These are phyloP conservation scores for Perizoma affinitatum DNA, from an alignment of 2,888 invertebrate genomes.

Conservation along the genomic window DNA sequence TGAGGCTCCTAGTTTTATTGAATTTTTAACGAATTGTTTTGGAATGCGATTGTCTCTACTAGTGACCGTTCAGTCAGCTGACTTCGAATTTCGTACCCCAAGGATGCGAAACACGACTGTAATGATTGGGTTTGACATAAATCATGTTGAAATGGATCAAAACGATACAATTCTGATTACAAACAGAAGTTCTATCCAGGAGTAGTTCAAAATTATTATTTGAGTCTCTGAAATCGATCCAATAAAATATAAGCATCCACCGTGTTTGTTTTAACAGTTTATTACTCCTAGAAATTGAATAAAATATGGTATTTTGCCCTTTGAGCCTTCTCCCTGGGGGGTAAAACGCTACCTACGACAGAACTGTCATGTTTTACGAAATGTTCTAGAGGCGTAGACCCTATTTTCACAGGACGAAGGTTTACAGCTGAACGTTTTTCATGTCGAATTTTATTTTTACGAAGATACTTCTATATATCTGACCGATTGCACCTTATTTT, in stretches of 20 bases:
- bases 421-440: conserved; percentile 4
- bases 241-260: conserved; percentile 36
- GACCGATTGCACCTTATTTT: conserved; percentile 20
- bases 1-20: background rate
- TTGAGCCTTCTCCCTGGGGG: conserved; percentile 48
- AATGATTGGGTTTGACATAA: too few species aligned
- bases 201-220: conserved; percentile 6
- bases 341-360: conserved; percentile 37
- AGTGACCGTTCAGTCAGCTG: too few species aligned
- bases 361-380: conserved; percentile 4
- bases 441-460: background rate
- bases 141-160: too few species aligned
- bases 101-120: too few species aligned
- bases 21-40: background rate
- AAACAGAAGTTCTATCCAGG: conserved; percentile 20
- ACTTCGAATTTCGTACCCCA: too few species aligned
- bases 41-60: too few species aligned
- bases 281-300: conserved; percentile 26
- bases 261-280: conserved; percentile 31
- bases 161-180: conserved; percentile 2
- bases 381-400: conserved; percentile 1
- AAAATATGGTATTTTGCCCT: conserved; percentile 38
- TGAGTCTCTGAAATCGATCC: conserved; percentile 1
- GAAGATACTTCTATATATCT: conserved; percentile 1
- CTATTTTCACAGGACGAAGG: conserved; percentile 3